Conservation (phyloP, 2,113 vertebrate genomes). For the Rhinolophus sinicus region DNA sequence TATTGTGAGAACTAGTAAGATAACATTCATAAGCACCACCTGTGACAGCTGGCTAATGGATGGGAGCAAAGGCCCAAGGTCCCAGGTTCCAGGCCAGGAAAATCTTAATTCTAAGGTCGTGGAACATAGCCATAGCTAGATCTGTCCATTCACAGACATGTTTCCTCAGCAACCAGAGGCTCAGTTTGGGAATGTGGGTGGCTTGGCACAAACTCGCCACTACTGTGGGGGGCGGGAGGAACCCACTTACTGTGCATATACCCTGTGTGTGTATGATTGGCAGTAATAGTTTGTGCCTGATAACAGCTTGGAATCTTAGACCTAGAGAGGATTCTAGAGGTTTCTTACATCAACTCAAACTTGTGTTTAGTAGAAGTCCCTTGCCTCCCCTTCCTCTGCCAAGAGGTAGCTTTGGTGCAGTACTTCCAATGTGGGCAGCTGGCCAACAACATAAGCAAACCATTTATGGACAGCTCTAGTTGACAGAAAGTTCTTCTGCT, state of each 20-base stretch:
- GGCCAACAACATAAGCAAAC: neutral
- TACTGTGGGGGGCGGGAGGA: no score
- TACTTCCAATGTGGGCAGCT: neutral
- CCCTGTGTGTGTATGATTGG: accelerated
- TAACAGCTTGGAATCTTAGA: neutral
- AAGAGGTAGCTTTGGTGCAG: slow-evolving; percentile 30
- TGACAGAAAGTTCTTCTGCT: neutral
- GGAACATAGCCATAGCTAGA: neutral
- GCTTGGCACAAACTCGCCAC: neutral
- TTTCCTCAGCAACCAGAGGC: neutral
- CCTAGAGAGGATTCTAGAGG: neutral
- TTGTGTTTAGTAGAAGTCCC: neutral
- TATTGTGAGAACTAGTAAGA: neutral
- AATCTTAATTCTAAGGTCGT: neutral
- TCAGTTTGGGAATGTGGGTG: neutral
- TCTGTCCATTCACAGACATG: neutral
- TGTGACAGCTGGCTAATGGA: neutral
- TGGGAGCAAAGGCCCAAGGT: neutral
- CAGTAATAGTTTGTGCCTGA: neutral
- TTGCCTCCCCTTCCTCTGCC: neutral
- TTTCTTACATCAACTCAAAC: neutral
- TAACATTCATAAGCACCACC: neutral
- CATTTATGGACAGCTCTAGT: neutral
- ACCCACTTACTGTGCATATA: neutral
- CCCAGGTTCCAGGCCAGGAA: neutral